A percentile compares a stretch with the other conserved stretches of the same genome.
These are phyloP conservation scores for Gymnocheta viridis DNA, from an alignment of 2,888 invertebrate genomes.

Conservation along the genomic window DNA sequence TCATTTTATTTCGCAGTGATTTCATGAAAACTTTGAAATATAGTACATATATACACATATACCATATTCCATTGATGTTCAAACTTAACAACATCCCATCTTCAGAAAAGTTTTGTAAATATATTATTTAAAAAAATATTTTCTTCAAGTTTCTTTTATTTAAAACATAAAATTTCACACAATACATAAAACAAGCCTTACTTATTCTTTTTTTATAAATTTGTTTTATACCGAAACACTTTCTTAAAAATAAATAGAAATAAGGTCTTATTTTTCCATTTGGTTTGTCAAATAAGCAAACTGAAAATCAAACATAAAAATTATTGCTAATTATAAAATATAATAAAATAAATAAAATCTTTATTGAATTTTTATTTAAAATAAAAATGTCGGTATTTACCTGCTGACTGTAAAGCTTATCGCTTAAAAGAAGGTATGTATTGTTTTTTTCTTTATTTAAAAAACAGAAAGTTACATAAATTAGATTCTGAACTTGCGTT, in stretches of 20 bases:
- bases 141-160: neutral
- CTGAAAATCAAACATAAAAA: neutral
- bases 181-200: neutral
- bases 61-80: neutral
- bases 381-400: no score
- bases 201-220: slow-evolving; percentile 5
- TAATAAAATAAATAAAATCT: slow-evolving; percentile 25
- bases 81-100: neutral
- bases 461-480: no score
- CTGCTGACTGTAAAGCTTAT: no score
- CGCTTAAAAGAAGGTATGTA: no score
- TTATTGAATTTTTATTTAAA: no score
- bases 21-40: neutral
- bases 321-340: slow-evolving; percentile 36
- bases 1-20: neutral
- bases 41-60: neutral
- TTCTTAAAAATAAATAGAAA: slow-evolving; percentile 23
- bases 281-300: slow-evolving; percentile 20
- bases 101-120: slow-evolving; percentile 53
- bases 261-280: no score
- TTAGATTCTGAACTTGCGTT: no score
- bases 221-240: slow-evolving; percentile 49
- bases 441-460: no score
- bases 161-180: neutral
- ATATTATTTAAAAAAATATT: slow-evolving; percentile 42